Evolutionary conservation across 2,888 invertebrate species (phyloP).

Genomic region (Andrena haemorrhoa): DNA sequence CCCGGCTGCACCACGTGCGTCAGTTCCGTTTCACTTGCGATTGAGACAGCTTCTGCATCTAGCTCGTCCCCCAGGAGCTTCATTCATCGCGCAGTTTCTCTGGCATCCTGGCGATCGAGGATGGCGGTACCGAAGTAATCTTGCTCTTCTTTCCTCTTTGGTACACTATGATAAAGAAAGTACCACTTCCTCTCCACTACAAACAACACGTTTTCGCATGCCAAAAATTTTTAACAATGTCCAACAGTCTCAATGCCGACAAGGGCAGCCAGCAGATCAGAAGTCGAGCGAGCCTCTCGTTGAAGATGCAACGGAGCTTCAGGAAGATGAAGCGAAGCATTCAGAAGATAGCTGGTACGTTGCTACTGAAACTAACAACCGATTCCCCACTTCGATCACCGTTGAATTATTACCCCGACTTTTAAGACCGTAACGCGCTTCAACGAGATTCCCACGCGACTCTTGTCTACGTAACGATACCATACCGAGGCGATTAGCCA

Average conservation of each 20-base stretch:
- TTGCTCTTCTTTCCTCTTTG: background rate
- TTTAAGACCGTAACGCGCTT: background rate
- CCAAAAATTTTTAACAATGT: conserved; percentile 47
- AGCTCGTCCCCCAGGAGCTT: background rate
- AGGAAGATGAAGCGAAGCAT: conserved; percentile 79
- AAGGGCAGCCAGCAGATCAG: conserved; percentile 53
- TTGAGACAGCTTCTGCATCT: conserved; percentile 54
- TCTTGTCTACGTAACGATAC: too few species aligned
- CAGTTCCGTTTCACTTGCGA: conserved; percentile 69
- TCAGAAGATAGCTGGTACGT: conserved; percentile 79
- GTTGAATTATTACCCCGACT: background rate
- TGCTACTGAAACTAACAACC: background rate
- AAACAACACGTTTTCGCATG: background rate
- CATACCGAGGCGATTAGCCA: background rate
- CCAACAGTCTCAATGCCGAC: conserved; percentile 48
- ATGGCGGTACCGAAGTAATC: conserved; percentile 1
- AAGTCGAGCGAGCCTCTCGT: conserved; percentile 70
- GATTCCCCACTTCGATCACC: background rate
- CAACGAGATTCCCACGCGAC: background rate
- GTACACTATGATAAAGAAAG: background rate
- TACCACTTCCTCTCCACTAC: background rate
- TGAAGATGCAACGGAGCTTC: conserved; percentile 79
- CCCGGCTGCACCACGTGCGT: conserved; percentile 57
- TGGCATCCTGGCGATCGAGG: background rate
- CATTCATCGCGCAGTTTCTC: background rate